Evolutionary conservation across 2,888 invertebrate genomes (phyloP).

Genomic region (Orthosia incerta): DNA sequence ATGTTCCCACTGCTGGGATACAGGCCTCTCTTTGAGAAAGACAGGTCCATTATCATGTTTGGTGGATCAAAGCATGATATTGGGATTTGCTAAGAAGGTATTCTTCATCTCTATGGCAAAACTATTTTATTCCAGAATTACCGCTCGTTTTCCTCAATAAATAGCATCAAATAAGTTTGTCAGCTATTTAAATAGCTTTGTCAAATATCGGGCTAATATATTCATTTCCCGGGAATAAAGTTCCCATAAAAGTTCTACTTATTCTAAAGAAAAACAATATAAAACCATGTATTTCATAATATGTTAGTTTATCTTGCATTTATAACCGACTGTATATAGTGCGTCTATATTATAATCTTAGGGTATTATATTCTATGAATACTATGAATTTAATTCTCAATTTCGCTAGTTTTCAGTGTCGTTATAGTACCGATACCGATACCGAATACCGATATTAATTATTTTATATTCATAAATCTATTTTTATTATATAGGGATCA

Average conservation of each 20-base stretch:
- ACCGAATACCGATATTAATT: neutral
- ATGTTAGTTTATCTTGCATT: conserved; percentile 43
- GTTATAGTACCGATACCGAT: conserved; percentile 27
- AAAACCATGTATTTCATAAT: conserved; percentile 18
- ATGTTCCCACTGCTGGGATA: no score
- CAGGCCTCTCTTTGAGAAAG: no score
- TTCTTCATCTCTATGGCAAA: no score
- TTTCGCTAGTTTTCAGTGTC: conserved; percentile 6
- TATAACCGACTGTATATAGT: conserved; percentile 47
- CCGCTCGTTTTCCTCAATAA: neutral
- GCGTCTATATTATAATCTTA: conserved; percentile 13
- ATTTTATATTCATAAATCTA: no score
- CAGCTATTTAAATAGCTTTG: neutral
- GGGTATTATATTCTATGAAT: conserved; percentile 17
- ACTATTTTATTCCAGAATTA: neutral
- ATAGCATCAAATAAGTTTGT: neutral
- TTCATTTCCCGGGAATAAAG: neutral
- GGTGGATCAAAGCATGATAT: no score
- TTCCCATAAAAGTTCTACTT: conserved; percentile 8
- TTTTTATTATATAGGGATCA: no score
- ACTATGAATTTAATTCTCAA: conserved; percentile 55
- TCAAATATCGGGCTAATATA: neutral
- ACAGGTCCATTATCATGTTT: no score
- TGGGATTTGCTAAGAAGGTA: no score
- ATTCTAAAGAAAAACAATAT: neutral